Percentiles rank a stretch among this genome's conserved stretches.
Conservation (phyloP, 2,888 invertebrate genomes). For the Patella ulyssiponensis region DNA sequence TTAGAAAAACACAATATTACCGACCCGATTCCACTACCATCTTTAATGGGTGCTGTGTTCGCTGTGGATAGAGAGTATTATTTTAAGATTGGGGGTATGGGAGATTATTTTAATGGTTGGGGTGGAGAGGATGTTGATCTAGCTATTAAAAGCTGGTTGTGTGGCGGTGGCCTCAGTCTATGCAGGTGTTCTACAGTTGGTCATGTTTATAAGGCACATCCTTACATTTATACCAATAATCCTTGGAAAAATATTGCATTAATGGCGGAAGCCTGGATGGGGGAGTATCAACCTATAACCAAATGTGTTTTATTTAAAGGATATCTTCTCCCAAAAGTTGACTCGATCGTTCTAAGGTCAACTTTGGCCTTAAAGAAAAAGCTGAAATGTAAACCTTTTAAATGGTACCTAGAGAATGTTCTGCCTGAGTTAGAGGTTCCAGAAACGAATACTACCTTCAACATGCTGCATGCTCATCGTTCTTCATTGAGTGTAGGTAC, state of each 20-base stretch:
- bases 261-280: background rate
- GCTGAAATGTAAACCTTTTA: background rate
- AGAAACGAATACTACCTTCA: background rate
- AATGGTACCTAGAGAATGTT: background rate
- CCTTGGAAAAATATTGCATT: background rate
- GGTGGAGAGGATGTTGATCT: background rate
- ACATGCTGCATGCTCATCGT: too few species aligned
- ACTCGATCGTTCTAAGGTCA: background rate
- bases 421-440: background rate
- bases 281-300: background rate
- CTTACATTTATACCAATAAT: background rate
- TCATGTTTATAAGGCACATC: background rate
- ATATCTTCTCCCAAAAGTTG: background rate
- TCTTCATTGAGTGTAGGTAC: background rate
- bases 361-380: background rate
- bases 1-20: background rate
- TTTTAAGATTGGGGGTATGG: background rate
- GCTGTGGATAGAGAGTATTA: background rate
- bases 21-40: background rate
- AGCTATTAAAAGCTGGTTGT: background rate
- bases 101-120: constrained; percentile 7
- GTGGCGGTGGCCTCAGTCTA: background rate
- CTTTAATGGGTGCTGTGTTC: background rate
- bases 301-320: background rate
- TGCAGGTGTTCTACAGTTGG: background rate